Percentiles rank a stretch among this genome's conserved stretches.
Evolutionary conservation across 2,797 vertebrate species (phyloP).

Genomic region (Carapus acus): DNA sequence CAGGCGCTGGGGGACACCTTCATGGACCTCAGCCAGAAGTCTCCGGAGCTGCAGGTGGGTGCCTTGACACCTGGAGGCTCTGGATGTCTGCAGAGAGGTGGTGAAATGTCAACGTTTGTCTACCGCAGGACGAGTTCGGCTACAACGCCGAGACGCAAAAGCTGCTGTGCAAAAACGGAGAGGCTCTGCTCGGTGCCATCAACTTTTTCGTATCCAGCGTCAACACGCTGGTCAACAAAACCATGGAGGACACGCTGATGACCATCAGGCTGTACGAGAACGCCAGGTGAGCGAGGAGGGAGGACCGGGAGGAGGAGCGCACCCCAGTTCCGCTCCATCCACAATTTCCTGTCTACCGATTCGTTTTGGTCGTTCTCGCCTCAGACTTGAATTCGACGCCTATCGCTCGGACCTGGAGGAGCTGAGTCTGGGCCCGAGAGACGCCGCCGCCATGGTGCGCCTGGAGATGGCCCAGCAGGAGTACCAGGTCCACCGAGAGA

Average conservation of each 20-base stretch:
- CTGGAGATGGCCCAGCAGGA: conserved; percentile 89
- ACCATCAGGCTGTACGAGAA: conserved; percentile 93
- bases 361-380: background rate
- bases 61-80: background rate
- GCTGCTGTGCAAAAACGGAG: conserved; percentile 93
- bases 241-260: conserved; percentile 96
- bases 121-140: conserved; percentile 89
- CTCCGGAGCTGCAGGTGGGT: conserved; percentile 93
- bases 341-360: no score
- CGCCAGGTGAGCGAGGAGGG: conserved; percentile 73
- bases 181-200: conserved; percentile 88
- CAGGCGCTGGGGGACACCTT: conserved; percentile 92
- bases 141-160: conserved; percentile 97
- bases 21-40: conserved; percentile 97
- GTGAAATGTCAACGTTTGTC: conserved; percentile 6
- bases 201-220: conserved; percentile 95
- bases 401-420: conserved; percentile 96
- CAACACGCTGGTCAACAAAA: conserved; percentile 95
- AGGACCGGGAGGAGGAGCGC: no score
- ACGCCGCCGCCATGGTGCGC: conserved; percentile 79
- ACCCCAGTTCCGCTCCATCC: no score
- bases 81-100: background rate
- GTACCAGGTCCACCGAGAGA: conserved; percentile 88
- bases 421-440: conserved; percentile 84
- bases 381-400: conserved; percentile 91